Base-by-base conservation (phyloP, 2,113 vertebrate genomes). In the Corythaixoides concolor region DNA sequence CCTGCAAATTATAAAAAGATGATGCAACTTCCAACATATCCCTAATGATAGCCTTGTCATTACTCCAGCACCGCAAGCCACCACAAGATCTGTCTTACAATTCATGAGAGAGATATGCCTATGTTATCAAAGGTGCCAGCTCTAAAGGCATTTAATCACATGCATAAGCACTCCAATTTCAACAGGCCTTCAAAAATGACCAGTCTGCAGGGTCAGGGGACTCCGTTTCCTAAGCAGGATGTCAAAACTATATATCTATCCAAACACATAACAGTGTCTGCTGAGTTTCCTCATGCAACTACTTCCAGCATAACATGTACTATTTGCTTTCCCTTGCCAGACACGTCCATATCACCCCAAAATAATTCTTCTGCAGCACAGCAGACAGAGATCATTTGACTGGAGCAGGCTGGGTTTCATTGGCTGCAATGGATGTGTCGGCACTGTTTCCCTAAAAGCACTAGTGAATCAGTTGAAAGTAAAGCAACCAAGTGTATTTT, bases 21-120 rank as follows among this genome's bases (percentile, higher is more conserved):
- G 80, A 81, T 87, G 80, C 56, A 95, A 93, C 67, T 85, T 87
- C 75, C 62, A 90, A 12, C 60, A 76, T 47, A 63, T 75, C 90
- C 76, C 60, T 78, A 84, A 85, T 68, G 83, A 87, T n/a, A 96
- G 69, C 43, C 80, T 74, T 96, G 88, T 86, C 73, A 74, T 60
- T 93, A 55, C 67, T 88, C n/a, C 56, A 90, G 60, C 68, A 68
- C 43, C 5, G 2, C 26, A 8, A 68, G 76, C 52, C 72, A 93
- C 88, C 68, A 83, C 72, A 73, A 88, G 72, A 85, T 85, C 37
- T 37, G 64, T 91, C 94, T 81, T 70, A 85, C 19, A 93, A 82
- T 74, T 91, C 47, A 53, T 58, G 79, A 85, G 56, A 60, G 93
- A 88, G 64, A 89, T 56, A 82, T 53, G 80, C 68, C 53, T 75